Evolutionary conservation across 2,797 vertebrate genomes (phyloP).

Genomic region (Alca torda): DNA sequence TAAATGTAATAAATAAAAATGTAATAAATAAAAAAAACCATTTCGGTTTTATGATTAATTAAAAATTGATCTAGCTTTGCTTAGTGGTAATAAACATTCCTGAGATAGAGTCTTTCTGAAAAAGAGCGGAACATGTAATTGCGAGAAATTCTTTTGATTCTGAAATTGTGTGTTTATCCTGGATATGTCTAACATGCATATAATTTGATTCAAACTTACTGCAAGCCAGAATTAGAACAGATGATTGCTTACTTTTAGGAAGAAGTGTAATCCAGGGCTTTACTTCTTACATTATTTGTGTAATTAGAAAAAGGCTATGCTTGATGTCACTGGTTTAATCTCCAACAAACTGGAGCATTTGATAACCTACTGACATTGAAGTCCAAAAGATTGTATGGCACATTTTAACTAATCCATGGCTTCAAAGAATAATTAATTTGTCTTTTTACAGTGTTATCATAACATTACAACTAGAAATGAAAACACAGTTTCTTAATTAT

Average conservation of each 20-base stretch:
- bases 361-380: conserved; percentile 6
- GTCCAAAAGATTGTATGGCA: background rate
- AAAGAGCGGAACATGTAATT: background rate
- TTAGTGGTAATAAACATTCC: background rate
- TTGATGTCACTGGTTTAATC: conserved; percentile 55
- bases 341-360: conserved; percentile 9
- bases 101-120: background rate
- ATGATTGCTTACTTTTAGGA: conserved; percentile 63
- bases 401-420: background rate
- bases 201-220: conserved; percentile 46
- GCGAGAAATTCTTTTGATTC: background rate
- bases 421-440: background rate
- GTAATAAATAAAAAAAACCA: background rate
- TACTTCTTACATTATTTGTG: conserved; percentile 48
- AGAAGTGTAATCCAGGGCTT: conserved; percentile 64
- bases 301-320: conserved; percentile 47
- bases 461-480: background rate
- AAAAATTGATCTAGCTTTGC: background rate
- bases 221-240: conserved; percentile 45
- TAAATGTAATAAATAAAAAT: background rate
- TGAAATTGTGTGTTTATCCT: conserved; percentile 31
- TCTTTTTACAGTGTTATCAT: background rate
- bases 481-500: background rate
- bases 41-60: conserved; percentile 2
- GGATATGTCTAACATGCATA: conserved; percentile 25